A percentile compares a stretch with the other conserved stretches of the same genome.
Conservation (phyloP, 2,797 vertebrate species). For the Sebastes elongatus region DNA sequence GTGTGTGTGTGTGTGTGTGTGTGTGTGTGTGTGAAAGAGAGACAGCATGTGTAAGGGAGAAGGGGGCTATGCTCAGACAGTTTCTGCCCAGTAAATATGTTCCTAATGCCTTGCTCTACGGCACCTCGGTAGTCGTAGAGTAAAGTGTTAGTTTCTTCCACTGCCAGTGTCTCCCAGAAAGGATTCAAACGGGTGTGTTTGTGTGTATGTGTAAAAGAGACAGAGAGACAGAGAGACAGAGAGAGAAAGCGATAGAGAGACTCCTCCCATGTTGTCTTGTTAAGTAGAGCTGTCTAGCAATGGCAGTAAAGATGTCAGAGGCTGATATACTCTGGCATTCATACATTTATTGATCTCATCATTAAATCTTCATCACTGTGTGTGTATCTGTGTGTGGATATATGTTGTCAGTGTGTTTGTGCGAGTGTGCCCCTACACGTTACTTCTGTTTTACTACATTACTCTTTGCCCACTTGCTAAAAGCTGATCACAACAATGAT, state of each 20-base stretch:
- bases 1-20: not conserved
- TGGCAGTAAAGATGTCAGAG: slow-evolving; percentile 79
- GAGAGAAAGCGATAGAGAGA: not conserved
- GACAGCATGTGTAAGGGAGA: not conserved
- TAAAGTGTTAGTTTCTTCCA: not conserved
- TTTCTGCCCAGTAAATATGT: not conserved
- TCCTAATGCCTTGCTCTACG: slow-evolving; percentile 15
- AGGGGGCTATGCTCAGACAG: not conserved
- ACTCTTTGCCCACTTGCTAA: slow-evolving; percentile 70
- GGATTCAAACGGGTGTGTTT: slow-evolving; percentile 1
- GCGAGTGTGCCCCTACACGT: slow-evolving; percentile 26
- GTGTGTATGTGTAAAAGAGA: not conserved
- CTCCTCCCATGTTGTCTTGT: slow-evolving; percentile 58
- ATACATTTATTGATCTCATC: slow-evolving; percentile 85
- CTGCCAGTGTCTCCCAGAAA: not conserved
- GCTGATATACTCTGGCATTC: slow-evolving; percentile 82
- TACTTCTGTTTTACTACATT: slow-evolving; percentile 61
- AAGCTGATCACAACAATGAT: slow-evolving; percentile 77
- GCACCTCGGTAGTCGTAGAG: not conserved
- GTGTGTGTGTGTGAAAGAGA: not conserved
- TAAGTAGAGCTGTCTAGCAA: slow-evolving; percentile 65
- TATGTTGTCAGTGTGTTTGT: slow-evolving; percentile 28
- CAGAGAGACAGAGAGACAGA: not conserved
- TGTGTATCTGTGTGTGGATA: slow-evolving; percentile 32
- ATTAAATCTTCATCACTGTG: slow-evolving; percentile 85